Conservation (phyloP, 2,113 vertebrate species). For the Macheiramphus alcinus region DNA sequence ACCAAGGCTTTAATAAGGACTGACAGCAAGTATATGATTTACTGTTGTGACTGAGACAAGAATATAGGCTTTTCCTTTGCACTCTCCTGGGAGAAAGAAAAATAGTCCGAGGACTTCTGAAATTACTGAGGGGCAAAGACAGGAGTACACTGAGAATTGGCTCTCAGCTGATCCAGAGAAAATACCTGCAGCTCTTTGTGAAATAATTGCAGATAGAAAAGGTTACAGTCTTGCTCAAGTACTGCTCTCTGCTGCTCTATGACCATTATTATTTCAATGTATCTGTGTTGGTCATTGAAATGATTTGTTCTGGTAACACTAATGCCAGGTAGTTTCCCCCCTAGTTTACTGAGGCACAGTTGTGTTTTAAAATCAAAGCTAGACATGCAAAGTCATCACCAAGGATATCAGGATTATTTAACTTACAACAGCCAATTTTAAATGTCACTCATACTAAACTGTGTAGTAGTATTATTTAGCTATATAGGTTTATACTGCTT, state of each 20-base stretch:
- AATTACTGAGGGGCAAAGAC: background rate
- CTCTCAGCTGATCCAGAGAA: background rate
- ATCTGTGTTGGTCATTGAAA: background rate
- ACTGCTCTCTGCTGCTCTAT: background rate
- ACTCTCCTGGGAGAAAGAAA: background rate
- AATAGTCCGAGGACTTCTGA: background rate
- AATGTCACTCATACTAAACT: conserved; percentile 46
- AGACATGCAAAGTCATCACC: background rate
- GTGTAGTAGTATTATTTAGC: conserved; percentile 18
- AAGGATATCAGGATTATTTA: background rate
- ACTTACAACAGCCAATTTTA: conserved; percentile 34
- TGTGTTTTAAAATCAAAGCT: background rate
- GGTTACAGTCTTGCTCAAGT: background rate
- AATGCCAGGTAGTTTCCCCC: background rate
- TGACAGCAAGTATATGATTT: background rate
- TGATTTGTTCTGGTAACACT: background rate
- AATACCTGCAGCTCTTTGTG: background rate
- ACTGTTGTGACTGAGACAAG: background rate
- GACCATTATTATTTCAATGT: background rate
- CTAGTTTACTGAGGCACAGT: background rate
- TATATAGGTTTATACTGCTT: background rate
- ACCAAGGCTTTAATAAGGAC: background rate
- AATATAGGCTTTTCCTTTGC: background rate
- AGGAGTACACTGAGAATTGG: background rate
- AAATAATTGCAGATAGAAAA: background rate